Conservation (phyloP, 2,113 vertebrate species). For the Clarias gariepinus region DNA sequence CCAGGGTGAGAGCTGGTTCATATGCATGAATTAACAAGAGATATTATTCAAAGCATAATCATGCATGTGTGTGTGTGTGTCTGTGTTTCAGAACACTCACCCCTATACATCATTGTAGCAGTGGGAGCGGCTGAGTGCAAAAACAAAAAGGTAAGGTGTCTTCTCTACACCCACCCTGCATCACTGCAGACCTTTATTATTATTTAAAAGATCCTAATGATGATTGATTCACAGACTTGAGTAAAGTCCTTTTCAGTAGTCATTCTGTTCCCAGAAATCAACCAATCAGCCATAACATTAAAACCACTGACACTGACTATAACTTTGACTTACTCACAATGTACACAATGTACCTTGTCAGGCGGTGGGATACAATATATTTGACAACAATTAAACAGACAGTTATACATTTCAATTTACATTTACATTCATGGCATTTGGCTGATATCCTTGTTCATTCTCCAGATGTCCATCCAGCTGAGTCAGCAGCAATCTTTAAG, state of each 20-base stretch:
- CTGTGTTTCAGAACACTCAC: slow-evolving; percentile 70
- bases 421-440: too few species aligned
- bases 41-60: slow-evolving; percentile 24
- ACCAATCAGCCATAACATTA: too few species aligned
- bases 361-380: too few species aligned
- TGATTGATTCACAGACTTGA: not conserved
- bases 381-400: too few species aligned
- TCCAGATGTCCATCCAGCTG: too few species aligned
- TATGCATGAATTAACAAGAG: slow-evolving; percentile 33
- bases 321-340: too few species aligned
- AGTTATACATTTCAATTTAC: too few species aligned
- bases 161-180: not conserved
- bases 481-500: too few species aligned
- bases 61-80: slow-evolving; percentile 5
- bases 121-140: slow-evolving; percentile 25
- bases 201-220: not conserved
- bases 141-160: slow-evolving; percentile 37
- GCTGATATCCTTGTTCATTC: too few species aligned
- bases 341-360: too few species aligned
- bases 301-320: too few species aligned
- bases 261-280: not conserved
- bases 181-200: not conserved
- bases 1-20: slow-evolving; percentile 68
- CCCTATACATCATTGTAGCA: slow-evolving; percentile 65
- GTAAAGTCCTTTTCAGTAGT: not conserved